Percentiles rank a stretch among this genome's conserved stretches.
Conservation (phyloP, 1,140 invertebrate species). For the Philopotamus ludificatus region DNA sequence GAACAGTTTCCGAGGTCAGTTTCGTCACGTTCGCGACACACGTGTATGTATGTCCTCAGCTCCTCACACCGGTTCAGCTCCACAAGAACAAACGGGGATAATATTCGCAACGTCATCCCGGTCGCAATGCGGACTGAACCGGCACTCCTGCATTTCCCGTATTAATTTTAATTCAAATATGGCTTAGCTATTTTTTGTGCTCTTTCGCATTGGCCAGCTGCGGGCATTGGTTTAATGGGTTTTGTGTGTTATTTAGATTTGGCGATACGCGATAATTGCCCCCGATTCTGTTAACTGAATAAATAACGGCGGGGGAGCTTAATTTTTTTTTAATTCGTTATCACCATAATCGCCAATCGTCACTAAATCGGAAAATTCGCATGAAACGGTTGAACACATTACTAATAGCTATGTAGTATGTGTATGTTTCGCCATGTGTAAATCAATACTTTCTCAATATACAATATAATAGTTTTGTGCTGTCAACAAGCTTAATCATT, state of each 20-base stretch:
- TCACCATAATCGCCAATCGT: background rate
- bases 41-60: too few relatives aligned
- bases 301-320: background rate
- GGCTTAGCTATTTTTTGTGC: constrained; percentile 10
- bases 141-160: background rate
- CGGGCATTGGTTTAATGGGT: constrained; percentile 19
- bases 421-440: background rate
- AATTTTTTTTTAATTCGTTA: too few relatives aligned
- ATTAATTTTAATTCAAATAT: constrained; percentile 34
- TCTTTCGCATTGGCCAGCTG: constrained; percentile 27
- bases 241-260: constrained; percentile 24
- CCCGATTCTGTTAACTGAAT: background rate
- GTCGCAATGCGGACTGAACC: background rate
- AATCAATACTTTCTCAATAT: background rate
- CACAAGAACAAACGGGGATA: background rate
- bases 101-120: background rate
- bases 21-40: too few relatives aligned
- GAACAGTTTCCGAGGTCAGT: too few relatives aligned
- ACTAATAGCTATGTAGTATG: background rate
- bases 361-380: background rate
- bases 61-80: background rate
- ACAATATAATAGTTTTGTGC: too few relatives aligned
- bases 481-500: too few relatives aligned
- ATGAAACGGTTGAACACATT: background rate
- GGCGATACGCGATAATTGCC: background rate